Conservation (phyloP, 2,797 vertebrate species). For the Alfaro cultratus region DNA sequence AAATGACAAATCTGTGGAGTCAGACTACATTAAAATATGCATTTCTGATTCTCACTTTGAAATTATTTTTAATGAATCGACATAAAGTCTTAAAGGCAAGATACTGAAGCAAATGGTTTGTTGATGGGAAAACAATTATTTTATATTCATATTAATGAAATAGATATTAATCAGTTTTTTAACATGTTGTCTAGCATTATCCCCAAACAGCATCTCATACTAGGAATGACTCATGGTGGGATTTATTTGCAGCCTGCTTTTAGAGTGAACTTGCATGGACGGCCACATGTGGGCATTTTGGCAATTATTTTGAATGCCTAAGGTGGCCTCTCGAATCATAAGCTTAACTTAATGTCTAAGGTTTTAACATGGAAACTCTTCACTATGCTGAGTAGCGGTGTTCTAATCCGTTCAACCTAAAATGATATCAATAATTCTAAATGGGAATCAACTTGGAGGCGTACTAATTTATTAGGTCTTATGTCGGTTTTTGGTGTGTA, state of each 20-base stretch:
- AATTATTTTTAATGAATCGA: neutral
- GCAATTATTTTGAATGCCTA: neutral
- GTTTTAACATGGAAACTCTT: too few relatives aligned
- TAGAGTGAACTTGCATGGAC: neutral
- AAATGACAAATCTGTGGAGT: neutral
- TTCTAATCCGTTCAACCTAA: too few relatives aligned
- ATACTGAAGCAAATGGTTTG: neutral
- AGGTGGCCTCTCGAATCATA: neutral
- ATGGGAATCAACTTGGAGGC: too few relatives aligned
- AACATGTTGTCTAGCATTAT: neutral
- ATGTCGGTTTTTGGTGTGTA: neutral
- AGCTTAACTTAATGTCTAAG: neutral
- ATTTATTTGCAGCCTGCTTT: neutral
- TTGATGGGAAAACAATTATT: neutral
- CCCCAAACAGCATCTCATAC: neutral
- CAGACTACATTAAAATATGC: neutral
- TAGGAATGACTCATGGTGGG: too few relatives aligned
- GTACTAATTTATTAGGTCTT: neutral
- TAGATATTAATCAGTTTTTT: neutral
- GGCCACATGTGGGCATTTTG: neutral
- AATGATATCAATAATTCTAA: too few relatives aligned
- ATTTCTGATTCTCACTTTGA: neutral
- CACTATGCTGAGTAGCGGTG: too few relatives aligned
- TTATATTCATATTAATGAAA: neutral
- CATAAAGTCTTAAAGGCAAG: neutral